phyloP scores from a whole-genome alignment of 2,113 vertebrate species.

The Todiramphus chloris region DNA sequence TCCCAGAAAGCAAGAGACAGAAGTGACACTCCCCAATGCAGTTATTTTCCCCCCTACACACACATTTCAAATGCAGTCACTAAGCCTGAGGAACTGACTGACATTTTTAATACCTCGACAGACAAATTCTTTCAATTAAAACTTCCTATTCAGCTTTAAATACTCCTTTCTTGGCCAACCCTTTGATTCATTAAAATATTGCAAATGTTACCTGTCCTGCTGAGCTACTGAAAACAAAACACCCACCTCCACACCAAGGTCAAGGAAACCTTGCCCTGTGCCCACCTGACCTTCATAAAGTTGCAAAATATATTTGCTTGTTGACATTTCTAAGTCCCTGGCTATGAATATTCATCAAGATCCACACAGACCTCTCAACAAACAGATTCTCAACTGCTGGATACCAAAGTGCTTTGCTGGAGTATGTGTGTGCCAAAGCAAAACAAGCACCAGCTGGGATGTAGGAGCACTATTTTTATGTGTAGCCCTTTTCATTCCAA shows the following conservation, averaged over 20 bases:
- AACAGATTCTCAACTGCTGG: neutral
- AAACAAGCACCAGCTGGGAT: neutral
- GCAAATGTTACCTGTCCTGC: neutral
- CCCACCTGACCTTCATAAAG: neutral
- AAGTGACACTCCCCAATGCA: neutral
- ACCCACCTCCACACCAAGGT: neutral
- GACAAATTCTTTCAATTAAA: slow-evolving; percentile 4
- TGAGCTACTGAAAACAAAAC: neutral
- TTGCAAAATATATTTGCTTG: neutral
- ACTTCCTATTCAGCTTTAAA: slow-evolving; percentile 22
- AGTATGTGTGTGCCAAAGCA: neutral
- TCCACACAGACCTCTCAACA: neutral
- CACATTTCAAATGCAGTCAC: neutral
- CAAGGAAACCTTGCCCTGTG: neutral
- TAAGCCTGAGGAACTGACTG: slow-evolving; percentile 13
- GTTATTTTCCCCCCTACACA: neutral
- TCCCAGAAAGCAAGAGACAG: slow-evolving; percentile 33
- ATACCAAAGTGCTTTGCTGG: neutral
- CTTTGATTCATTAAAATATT: neutral
- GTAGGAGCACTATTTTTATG: neutral
- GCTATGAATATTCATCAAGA: neutral
- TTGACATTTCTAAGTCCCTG: neutral
- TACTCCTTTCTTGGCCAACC: neutral
- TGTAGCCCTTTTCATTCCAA: neutral
- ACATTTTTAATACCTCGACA: slow-evolving; percentile 2